These are phyloP conservation scores for Hydrophis major DNA, from an alignment of 2,797 vertebrate genomes.

Conservation along the genomic window DNA sequence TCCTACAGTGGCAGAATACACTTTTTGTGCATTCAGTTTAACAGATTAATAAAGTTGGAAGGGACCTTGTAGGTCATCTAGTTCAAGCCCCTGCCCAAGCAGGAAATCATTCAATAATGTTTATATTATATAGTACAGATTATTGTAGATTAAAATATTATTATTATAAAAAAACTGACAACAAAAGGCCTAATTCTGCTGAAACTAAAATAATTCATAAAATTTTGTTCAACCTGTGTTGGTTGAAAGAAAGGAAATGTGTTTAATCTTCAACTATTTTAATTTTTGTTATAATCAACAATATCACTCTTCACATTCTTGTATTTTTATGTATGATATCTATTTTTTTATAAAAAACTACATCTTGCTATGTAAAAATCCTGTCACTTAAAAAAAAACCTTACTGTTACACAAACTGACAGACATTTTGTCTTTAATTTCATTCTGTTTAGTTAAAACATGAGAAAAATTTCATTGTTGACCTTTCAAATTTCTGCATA, in stretches of 20 bases:
- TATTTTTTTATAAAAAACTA: neutral
- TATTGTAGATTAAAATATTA: constrained; percentile 31
- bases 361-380: neutral
- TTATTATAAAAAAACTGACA: constrained; percentile 34
- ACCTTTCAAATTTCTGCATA: neutral
- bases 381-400: constrained; percentile 9
- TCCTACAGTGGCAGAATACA: constrained; percentile 30
- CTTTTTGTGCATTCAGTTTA: constrained; percentile 1
- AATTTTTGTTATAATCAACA: constrained; percentile 59
- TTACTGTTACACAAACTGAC: neutral
- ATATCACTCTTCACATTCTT: constrained; percentile 49
- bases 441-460: neutral
- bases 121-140: neutral
- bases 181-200: neutral
- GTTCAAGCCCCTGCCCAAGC: too few species aligned
- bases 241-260: constrained; percentile 28
- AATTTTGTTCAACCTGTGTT: constrained; percentile 21
- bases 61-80: too few species aligned
- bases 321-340: constrained; percentile 54
- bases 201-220: neutral
- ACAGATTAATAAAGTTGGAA: too few species aligned
- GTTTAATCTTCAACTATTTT: constrained; percentile 61
- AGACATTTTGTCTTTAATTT: constrained; percentile 16
- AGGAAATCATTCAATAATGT: constrained; percentile 28
- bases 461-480: neutral